Evolutionary conservation across 2,888 invertebrate genomes (phyloP).

Genomic region (Argyra leucocephala): DNA sequence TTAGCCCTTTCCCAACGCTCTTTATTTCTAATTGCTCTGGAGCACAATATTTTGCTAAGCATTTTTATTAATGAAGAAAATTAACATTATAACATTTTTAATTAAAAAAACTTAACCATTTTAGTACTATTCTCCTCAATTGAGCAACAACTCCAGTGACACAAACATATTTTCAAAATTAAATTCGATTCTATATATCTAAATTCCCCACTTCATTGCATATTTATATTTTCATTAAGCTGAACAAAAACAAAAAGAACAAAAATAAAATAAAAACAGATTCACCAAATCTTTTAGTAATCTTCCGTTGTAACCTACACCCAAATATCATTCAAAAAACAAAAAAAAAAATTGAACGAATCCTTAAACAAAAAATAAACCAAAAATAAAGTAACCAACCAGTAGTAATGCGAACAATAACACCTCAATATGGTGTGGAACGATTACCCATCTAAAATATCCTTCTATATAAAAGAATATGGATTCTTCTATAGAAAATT

Average conservation of each 20-base stretch:
- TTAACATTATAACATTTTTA: too few relatives aligned
- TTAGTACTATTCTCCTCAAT: too few relatives aligned
- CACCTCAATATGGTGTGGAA: background rate
- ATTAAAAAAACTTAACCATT: too few relatives aligned
- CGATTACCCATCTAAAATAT: background rate
- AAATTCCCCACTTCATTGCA: background rate
- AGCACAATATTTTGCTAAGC: too few relatives aligned
- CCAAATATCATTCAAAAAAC: background rate
- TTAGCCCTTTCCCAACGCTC: too few relatives aligned
- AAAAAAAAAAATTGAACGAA: background rate
- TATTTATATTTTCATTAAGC: background rate
- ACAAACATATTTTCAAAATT: too few relatives aligned
- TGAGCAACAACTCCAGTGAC: too few relatives aligned
- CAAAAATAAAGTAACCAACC: background rate
- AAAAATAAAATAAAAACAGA: background rate
- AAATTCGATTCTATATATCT: too few relatives aligned
- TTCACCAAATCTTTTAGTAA: background rate
- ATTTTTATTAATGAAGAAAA: too few relatives aligned
- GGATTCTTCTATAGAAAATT: background rate
- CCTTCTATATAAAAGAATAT: background rate
- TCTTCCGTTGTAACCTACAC: background rate
- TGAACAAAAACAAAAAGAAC: background rate
- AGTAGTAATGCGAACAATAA: background rate
- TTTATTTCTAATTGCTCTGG: too few relatives aligned
- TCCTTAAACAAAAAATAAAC: background rate